These are phyloP conservation scores for Dasyornis broadbenti DNA, from an alignment of 2,113 vertebrate species.

Conservation along the genomic window DNA sequence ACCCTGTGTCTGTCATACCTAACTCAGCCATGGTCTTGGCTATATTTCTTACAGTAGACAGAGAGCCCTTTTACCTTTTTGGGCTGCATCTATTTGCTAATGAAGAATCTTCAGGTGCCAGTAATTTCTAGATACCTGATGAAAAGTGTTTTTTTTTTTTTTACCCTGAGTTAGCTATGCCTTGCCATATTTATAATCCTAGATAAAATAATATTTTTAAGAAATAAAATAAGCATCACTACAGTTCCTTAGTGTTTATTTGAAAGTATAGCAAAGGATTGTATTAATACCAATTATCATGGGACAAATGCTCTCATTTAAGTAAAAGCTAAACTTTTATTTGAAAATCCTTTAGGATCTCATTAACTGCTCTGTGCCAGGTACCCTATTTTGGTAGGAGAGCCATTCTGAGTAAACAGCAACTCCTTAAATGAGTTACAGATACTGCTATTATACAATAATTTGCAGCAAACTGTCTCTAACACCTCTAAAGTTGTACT, in stretches of 20 bases:
- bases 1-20: background rate
- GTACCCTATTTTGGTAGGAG: background rate
- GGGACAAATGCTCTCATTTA: background rate
- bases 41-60: background rate
- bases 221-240: background rate
- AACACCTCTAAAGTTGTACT: background rate
- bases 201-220: background rate
- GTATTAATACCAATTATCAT: background rate
- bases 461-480: background rate
- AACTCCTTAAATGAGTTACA: conserved; percentile 1
- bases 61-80: background rate
- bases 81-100: background rate
- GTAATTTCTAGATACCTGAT: background rate
- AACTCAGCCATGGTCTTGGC: background rate
- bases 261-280: background rate
- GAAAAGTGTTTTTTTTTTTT: background rate
- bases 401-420: conserved; percentile 15
- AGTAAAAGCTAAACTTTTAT: conserved; percentile 32
- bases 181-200: background rate
- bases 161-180: background rate
- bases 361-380: background rate
- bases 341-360: conserved; percentile 52
- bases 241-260: background rate
- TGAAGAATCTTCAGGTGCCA: background rate
- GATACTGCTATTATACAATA: background rate